These are phyloP conservation scores for Xenopus laevis DNA, from an alignment of 2,113 vertebrate genomes.

Conservation along the genomic window DNA sequence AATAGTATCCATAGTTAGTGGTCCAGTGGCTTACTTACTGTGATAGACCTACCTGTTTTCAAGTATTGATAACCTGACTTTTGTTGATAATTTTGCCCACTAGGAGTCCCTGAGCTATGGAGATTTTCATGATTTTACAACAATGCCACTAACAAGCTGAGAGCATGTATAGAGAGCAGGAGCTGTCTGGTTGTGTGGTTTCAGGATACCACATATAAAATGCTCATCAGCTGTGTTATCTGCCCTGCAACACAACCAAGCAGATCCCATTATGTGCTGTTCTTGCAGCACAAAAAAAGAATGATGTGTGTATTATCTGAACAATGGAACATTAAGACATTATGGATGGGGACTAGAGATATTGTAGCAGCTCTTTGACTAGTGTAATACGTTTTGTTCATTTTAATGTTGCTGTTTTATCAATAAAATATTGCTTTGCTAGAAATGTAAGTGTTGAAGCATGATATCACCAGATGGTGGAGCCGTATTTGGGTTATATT, in stretches of 20 bases:
- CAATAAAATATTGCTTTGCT: conserved; percentile 44
- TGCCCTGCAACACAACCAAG: background rate
- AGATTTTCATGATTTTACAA: too few species aligned
- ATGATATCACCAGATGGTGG: conserved; percentile 1
- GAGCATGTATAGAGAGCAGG: background rate
- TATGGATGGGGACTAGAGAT: background rate
- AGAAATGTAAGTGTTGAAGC: conserved; percentile 9
- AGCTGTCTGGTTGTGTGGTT: background rate
- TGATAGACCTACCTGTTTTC: too few species aligned
- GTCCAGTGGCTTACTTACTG: too few species aligned
- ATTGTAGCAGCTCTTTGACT: conserved; percentile 28
- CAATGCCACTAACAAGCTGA: background rate
- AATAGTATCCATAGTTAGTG: too few species aligned
- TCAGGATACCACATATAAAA: background rate
- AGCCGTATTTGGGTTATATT: background rate
- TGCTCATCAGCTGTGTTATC: background rate
- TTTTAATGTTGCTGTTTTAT: conserved; percentile 43
- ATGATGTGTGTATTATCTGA: background rate
- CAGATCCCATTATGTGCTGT: background rate
- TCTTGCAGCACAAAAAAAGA: background rate
- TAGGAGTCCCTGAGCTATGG: too few species aligned
- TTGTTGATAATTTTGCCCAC: too few species aligned
- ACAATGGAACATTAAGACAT: background rate
- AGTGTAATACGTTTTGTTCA: conserved; percentile 35
- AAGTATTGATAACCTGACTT: too few species aligned